Base-by-base conservation (phyloP, 2,113 vertebrate species). In the Sylvilagus bachmani region DNA sequence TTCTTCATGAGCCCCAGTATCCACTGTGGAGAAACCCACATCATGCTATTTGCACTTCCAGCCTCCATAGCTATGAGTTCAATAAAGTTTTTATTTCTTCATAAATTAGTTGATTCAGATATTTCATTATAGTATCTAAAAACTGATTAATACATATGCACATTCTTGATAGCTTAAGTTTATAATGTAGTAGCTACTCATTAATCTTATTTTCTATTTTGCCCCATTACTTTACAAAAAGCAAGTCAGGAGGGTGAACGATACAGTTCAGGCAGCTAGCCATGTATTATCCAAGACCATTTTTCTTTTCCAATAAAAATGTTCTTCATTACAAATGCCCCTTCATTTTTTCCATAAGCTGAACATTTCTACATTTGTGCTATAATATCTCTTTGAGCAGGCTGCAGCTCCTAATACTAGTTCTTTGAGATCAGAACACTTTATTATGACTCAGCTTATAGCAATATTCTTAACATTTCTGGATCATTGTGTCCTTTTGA, bases 341-440 rank as follows among this genome's bases (percentile, higher is more conserved):
- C 44, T 49, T 83, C 44, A 74, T 87, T 44, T 24, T 31, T 21
- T 73, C 61, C 58, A 13, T 33, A 55, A 51, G 17, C 51, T 93
- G 21, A 86, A 77, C 36, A 66, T 36, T 51, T 84, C 66, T 83
- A 49, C n/a, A 44, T 84, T 92, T 70, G 62, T 44, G 13, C 70
- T 75, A 44, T n/a, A 89, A 9, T 77, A 7, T 78, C 94, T 92
- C 33, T 86, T 6, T 66, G 44, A 33, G 89, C 10, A 51, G 10
- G 36, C 21, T 75, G 2, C 10, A 79, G 7, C 58, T 88, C 71
- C 77, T 70, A 84, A 36, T 16, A 93, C 33, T 82, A 71, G 73
- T 73, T 84, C 67, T 91, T 91, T 75, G 74, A 86, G 58, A 89
- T 49, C 21, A 82, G n/a, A 86, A 77, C 13, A 81, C 77, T 86